Evolutionary conservation across 1,140 invertebrate species (phyloP), one percentile per base, ranked within the genome.

Genomic region (Drosophila nannoptera): DNA sequence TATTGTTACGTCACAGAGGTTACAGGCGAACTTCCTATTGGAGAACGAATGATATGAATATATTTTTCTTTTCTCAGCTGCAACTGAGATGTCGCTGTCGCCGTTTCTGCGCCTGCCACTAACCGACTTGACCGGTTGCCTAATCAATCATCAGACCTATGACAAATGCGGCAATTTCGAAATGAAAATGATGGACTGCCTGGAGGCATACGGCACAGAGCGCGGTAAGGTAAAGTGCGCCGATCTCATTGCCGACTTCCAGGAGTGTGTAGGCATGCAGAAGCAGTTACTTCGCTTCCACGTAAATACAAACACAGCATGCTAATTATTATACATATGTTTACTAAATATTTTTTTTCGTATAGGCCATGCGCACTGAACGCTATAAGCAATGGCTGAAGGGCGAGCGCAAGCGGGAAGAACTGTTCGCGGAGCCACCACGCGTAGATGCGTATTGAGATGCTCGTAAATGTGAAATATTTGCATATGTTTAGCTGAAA

Each of bases 181-280:
- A 88, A 89, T 94, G 83, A 90, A 91, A 12, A 91, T 92, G 55
- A 92, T 94, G 83, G 92, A 95, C 60, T 95, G 95, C 82, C 70
- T 94, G 7, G 94, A 95, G 84, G 94, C 94, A 2, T 95, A 95
- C 75, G 94, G 94, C 5, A 66, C 92, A 8, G 91, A 92, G 9
- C 89, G 90, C 36, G 92, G 91, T 0, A 70, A 90, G 48, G 69
- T 81, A 8, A 92, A 93, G 71, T 95, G 95, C 77, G 54, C 88
- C 5, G 77, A 91, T 54, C 88, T 93, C 4, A 90, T 94, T 14
- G 90, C 90, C 0, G 94, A 95, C 86, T 93, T 93, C 58, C 86
- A 90, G 64, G 94, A 95, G 89, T 96, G 94, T 74, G 76, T 92
- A 5, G 89, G 87, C 2, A 88, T 89, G 62, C 87, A 70, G 0